Evolutionary conservation across 2,113 vertebrate species (phyloP).

Genomic region (Salvelinus alpinus): DNA sequence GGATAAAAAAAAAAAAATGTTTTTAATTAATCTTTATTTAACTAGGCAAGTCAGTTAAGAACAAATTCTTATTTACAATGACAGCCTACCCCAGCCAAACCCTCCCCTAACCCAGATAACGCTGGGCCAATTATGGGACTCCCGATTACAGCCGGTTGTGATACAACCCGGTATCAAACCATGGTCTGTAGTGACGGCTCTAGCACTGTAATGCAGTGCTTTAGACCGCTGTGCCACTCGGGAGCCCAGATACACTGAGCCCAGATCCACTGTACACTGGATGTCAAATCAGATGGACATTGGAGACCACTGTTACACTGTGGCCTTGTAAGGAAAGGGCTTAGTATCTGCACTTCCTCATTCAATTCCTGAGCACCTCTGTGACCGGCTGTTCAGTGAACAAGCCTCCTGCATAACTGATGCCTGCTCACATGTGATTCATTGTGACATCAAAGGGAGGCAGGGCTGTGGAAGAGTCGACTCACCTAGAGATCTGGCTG

Average conservation of each 20-base stretch:
- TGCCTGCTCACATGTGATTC: slow-evolving; percentile 7
- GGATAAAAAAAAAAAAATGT: no score
- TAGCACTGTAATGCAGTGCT: no score
- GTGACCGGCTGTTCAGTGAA: not conserved
- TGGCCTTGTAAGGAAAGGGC: not conserved
- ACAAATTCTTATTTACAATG: no score
- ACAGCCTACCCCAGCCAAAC: no score
- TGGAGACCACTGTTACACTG: not conserved
- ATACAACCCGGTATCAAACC: no score
- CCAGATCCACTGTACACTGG: not conserved
- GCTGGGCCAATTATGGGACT: no score
- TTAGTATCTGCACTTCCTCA: not conserved
- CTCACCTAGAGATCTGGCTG: slow-evolving; percentile 4
- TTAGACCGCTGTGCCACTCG: no score
- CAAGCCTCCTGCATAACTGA: slow-evolving; percentile 31
- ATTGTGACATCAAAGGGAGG: slow-evolving; percentile 15
- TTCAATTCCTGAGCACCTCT: slow-evolving; percentile 3
- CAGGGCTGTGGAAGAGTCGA: not conserved
- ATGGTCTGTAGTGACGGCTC: no score
- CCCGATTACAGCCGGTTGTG: no score
- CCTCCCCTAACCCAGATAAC: no score
- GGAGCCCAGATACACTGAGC: not conserved
- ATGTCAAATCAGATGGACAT: not conserved
- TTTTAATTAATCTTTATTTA: no score
- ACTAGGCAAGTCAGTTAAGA: no score